Base-by-base conservation (phyloP, 2,888 invertebrate species). In the Tetheella fluctuosa region DNA sequence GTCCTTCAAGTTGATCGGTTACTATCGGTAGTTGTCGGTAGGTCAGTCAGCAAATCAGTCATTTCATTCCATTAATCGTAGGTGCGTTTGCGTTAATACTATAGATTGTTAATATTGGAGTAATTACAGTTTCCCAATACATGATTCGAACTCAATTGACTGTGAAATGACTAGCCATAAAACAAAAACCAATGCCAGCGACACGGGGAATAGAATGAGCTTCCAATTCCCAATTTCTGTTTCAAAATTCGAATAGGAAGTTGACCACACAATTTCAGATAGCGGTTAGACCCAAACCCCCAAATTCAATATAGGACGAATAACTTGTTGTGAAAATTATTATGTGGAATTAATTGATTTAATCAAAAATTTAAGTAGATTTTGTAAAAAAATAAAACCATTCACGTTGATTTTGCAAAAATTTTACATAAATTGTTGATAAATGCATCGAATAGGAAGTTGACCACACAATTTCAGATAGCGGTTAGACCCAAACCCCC, bases 91-190 rank as follows among this genome's bases (percentile, higher is more conserved):
- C 42, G 17, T 20, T 48, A 6, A 39, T 52, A 58, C 53, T 52
- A 52, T 23, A 56, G 53, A 60, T 65, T 60, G 60, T 60, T 62
- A 61, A 69, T 60, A 62, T 58, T 59, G 64, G 69, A 65, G 30
- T 67, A 67, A 72, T 67, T 65, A 71, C 68, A 62, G 67, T 68
- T 69, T 68, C 70, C 67, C 67, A 66, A 72, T 77, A 70, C 74
- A 74, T 74, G 71, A 74, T 68, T 59, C 64, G 62, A 64, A 71
- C 73, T 77, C 80, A 83, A 87, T 87, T 83, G 83, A 80, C 77
- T 79, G 81, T 75, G 77, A 81, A 85, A 86, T 86, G 83, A 77
- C 73, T 68, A 70, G 63, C 77, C 80, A 65, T 77, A 74, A 76
- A 74, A 79, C 79, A 76, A 78, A 58, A 62, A 72, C 70, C 76